Base-by-base conservation (phyloP, 2,113 vertebrate species). In the Opisthocomus hoazin region DNA sequence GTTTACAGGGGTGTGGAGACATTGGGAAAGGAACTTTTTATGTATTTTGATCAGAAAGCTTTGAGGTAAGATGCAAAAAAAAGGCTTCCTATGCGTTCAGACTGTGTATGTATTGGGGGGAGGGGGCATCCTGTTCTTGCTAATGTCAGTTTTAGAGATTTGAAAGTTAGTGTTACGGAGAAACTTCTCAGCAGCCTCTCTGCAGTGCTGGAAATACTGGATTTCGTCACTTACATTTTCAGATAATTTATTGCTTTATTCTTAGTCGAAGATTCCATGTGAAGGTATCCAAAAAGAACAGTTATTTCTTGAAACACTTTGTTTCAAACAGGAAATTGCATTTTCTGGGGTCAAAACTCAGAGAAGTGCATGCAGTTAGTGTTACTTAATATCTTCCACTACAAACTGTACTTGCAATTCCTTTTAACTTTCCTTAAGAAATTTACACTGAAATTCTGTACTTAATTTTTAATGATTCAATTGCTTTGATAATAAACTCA, bases 21-120 rank as follows among this genome's bases (percentile, higher is more conserved):
- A 11, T 83, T 99, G 90, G 99, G 99, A 58, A 99, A 99, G 83
- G 99, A 99, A 79, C 98, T 99, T 63, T 99, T 99, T 94, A 81
- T 99, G 97, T 99, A 98, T 96, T 99, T 99, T 92, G 99, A 98
- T 69, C 46, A 93, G 26, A 98, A 95, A 94, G 98, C 99, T 76
- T 95, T 99, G 74, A 98, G 99, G 99, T 99, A 98, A 98, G 97
- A 89, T 43, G 57, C 5, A 24, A 92, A 45, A 77, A 84, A 71
- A 83, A 53, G 17, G 41, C 12, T 77, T 87, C 16, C 26, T 51
- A 1, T 53, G 24, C 1, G 1, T 84, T 80, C 32, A 46, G 22
- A 34, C 20, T 51, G n/a, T 51, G n/a, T 81, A 37, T 3, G 1
- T 64, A 48, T 94, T 64, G 24, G 21, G 18, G 12, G 27, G 18